Evolutionary conservation across 1,140 invertebrate species (phyloP).

Genomic region (Meloidogyne hapla): DNA sequence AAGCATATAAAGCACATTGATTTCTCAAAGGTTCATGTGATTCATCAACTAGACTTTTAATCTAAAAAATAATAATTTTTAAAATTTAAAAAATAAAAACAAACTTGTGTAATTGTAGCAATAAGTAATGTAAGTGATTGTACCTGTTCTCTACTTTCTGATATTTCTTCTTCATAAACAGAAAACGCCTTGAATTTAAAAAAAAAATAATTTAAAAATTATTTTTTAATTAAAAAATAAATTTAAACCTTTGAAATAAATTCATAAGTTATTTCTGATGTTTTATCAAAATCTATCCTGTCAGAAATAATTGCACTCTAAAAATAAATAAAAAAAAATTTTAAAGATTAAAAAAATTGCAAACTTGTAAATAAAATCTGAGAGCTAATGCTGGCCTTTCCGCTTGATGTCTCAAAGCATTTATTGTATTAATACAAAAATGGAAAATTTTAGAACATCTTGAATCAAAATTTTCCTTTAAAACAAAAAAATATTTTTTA

Average conservation of each 20-base stretch:
- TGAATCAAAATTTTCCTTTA: slow-evolving; percentile 82
- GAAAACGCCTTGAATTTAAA: slow-evolving; percentile 79
- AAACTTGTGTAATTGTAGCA: slow-evolving; percentile 82
- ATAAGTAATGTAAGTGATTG: slow-evolving; percentile 92
- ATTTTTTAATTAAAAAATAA: too few relatives aligned
- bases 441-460: slow-evolving; percentile 97
- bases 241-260: slow-evolving; percentile 88
- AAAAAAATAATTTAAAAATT: slow-evolving; percentile 28
- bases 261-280: slow-evolving; percentile 94
- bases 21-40: slow-evolving; percentile 93
- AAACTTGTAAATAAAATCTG: slow-evolving; percentile 86
- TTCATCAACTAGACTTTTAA: slow-evolving; percentile 84
- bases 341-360: neutral
- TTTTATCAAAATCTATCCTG: slow-evolving; percentile 86
- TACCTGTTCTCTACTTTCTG: slow-evolving; percentile 92
- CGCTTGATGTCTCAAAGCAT: slow-evolving; percentile 81
- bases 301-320: slow-evolving; percentile 90
- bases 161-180: slow-evolving; percentile 96
- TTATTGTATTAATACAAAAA: slow-evolving; percentile 92
- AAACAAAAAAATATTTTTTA: neutral
- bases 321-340: slow-evolving; percentile 63
- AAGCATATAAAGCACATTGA: slow-evolving; percentile 69
- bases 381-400: slow-evolving; percentile 83
- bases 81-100: slow-evolving; percentile 67
- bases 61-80: slow-evolving; percentile 20